These are phyloP conservation scores for Zygaena filipendulae DNA, from an alignment of 2,888 invertebrate genomes.

Conservation along the genomic window DNA sequence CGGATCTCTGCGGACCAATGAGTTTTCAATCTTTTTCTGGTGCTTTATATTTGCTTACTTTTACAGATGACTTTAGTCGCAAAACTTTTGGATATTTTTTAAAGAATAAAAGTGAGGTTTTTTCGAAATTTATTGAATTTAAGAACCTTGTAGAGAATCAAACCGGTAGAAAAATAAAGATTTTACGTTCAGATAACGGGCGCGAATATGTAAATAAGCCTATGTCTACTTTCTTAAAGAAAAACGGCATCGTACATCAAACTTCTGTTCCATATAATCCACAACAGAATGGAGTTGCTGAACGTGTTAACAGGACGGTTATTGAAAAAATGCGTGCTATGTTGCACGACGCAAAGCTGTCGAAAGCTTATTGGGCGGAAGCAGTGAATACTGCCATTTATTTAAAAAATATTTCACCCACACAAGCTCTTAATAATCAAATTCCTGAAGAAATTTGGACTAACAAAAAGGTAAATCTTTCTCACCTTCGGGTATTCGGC, in stretches of 20 bases:
- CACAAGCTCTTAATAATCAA: conserved; percentile 2
- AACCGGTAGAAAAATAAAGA: conserved; percentile 9
- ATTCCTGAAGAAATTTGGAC: conserved; percentile 12
- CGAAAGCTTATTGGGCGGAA: conserved; percentile 5
- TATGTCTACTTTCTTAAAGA: conserved; percentile 7
- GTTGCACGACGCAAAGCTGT: conserved; percentile 3
- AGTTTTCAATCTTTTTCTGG: neutral
- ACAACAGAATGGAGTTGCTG: conserved; percentile 9
- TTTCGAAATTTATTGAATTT: conserved; percentile 3
- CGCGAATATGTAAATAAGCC: conserved; percentile 10
- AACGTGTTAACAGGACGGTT: conserved; percentile 6
- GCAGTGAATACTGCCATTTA: conserved; percentile 5
- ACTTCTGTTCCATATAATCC: conserved; percentile 7
- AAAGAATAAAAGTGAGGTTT: conserved; percentile 8
- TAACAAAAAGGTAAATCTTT: conserved; percentile 2
- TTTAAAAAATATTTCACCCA: conserved; percentile 4
- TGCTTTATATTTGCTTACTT: conserved; percentile 3
- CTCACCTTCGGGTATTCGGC: conserved; percentile 8
- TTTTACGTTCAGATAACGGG: conserved; percentile 7
- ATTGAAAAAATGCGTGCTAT: conserved; percentile 7
- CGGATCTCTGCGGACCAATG: too few species aligned
- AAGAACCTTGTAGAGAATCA: conserved; percentile 7
- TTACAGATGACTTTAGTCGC: too few species aligned
- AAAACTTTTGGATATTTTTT: conserved; percentile 14
- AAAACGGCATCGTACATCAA: conserved; percentile 8